These are phyloP conservation scores for Metacarcinus magister DNA, from an alignment of 2,888 invertebrate species.

Conservation along the genomic window DNA sequence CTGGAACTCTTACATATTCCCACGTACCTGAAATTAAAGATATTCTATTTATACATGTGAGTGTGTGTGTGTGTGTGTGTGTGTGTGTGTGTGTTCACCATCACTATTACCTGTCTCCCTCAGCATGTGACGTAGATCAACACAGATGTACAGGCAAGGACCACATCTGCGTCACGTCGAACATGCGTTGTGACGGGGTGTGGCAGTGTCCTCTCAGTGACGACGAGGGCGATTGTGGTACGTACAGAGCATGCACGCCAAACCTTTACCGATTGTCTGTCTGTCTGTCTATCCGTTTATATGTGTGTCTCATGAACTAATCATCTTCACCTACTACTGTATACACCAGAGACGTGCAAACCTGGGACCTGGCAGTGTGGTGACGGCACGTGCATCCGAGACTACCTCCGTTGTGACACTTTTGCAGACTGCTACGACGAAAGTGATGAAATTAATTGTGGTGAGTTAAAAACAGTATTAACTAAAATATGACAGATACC, in stretches of 20 bases:
- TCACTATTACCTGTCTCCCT: background rate
- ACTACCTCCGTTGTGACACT: constrained; percentile 61
- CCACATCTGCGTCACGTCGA: background rate
- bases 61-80: constrained; percentile 28
- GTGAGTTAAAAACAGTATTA: background rate
- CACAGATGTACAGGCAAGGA: constrained; percentile 7
- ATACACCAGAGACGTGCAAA: constrained; percentile 16
- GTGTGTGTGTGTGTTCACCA: background rate
- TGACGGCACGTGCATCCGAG: constrained; percentile 57
- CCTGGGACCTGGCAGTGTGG: constrained; percentile 55
- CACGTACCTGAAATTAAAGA: no score
- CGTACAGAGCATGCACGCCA: background rate
- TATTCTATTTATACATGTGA: no score
- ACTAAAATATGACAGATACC: background rate
- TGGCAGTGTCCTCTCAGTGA: constrained; percentile 50
- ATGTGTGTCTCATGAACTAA: background rate
- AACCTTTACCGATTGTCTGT: background rate
- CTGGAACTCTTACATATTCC: no score
- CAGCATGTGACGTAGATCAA: constrained; percentile 50
- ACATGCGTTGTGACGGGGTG: constrained; percentile 55
- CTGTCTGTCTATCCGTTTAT: background rate
- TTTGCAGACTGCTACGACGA: background rate
- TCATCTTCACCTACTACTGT: background rate
- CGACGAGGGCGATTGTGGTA: constrained; percentile 56
- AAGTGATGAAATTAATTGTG: constrained; percentile 37